Base-by-base conservation (phyloP, 1,140 invertebrate genomes). In the Hypothenemus hampei region DNA sequence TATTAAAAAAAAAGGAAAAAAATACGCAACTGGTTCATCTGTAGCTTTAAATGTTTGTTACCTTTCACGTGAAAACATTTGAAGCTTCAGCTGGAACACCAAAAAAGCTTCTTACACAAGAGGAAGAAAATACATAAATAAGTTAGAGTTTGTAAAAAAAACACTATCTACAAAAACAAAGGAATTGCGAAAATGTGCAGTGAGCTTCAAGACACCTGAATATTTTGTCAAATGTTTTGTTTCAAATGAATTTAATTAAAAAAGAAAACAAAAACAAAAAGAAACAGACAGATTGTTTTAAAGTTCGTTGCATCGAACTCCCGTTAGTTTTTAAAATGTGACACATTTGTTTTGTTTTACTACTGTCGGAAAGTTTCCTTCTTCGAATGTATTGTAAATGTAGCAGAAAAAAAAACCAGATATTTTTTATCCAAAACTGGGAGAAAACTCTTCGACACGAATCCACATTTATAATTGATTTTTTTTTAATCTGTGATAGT, bases 401-500 rank as follows among this genome's bases (percentile, higher is more conserved):
- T 57, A 45, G n/a, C n/a, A n/a, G n/a, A n/a, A n/a, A n/a, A n/a
- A n/a, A n/a, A n/a, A n/a, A n/a, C n/a, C n/a, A n/a, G n/a, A n/a
- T n/a, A n/a, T n/a, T n/a, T n/a, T n/a, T n/a, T n/a, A n/a, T 49
- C 43, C 50, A 53, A 23, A 55, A 57, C 22, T 10, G 22, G 36
- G 24, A 29, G 46, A 33, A 21, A 49, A 36, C 21, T 33, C 45
- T 51, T 41, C 33, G 24, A 36, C 19, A 33, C n/a, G n/a, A n/a
- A 45, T 26, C 5, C 8, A 15, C n/a, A n/a, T 47, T 57, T 52
- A 65, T 60, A 64, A 65, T 62, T 66, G 47, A 63, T 69, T 59
- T 62, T 63, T 66, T 68, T 69, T 64, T 66, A 65, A 69, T 64
- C 69, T 71, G 69, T 71, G 69, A 71, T 71, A 71, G 67, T 71